Conservation (phyloP, 2,113 vertebrate species). For the Chrysemys picta region DNA sequence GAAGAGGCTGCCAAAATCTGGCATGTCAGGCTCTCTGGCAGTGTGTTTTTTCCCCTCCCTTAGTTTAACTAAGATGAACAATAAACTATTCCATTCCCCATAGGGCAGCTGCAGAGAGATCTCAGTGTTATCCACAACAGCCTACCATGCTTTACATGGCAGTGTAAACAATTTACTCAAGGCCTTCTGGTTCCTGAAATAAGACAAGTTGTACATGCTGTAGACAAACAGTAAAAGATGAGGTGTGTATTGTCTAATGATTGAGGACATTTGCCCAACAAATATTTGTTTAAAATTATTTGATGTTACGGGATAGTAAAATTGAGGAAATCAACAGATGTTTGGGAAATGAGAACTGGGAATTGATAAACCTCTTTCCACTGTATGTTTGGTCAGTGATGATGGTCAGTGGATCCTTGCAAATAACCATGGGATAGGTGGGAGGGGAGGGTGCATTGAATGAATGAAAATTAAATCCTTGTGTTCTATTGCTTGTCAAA, state of each 20-base stretch:
- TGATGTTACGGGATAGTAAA: background rate
- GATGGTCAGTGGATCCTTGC: background rate
- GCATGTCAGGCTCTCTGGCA: background rate
- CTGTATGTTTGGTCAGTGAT: background rate
- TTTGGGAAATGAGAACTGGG: background rate
- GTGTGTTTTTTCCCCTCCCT: background rate
- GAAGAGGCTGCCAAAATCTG: background rate
- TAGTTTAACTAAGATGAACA: constrained; percentile 19
- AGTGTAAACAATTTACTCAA: constrained; percentile 2
- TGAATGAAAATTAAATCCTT: background rate
- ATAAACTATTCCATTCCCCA: background rate
- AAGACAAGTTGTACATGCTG: background rate
- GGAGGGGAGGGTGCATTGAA: background rate
- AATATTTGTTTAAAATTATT: background rate
- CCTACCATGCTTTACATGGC: background rate
- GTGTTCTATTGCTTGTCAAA: background rate
- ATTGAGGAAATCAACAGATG: background rate
- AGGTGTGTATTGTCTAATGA: background rate
- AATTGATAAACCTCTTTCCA: background rate
- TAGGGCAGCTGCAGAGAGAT: background rate
- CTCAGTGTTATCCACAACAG: background rate
- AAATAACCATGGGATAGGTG: background rate
- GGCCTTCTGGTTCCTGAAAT: background rate
- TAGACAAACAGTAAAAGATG: background rate
- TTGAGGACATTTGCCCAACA: background rate